A percentile compares a stretch with the other conserved stretches of the same genome.
phyloP scores from a whole-genome alignment of 1,140 invertebrate species.

The Steinernema khuongi region DNA sequence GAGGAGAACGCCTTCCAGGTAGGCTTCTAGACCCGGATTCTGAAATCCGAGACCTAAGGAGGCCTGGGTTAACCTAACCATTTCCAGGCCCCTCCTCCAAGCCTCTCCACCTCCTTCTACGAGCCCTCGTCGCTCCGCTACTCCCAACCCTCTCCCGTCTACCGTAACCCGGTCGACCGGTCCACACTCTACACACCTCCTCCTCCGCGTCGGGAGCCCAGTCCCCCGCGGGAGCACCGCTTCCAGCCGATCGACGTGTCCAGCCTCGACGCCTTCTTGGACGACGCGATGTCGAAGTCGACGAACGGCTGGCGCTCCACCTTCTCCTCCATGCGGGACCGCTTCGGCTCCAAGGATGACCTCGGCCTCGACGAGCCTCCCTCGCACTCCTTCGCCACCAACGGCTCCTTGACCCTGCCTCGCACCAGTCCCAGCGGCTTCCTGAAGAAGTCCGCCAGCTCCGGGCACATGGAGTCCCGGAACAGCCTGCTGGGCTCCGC shows the following conservation, averaged over 20 bases:
- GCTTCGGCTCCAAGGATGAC: constrained; percentile 17
- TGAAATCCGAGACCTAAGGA: too few species aligned
- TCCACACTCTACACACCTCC: neutral
- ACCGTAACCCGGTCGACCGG: neutral
- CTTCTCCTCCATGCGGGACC: constrained; percentile 30
- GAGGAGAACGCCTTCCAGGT: neutral
- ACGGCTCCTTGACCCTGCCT: constrained; percentile 30
- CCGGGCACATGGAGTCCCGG: constrained; percentile 36
- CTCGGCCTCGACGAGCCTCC: neutral
- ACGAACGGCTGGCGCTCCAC: constrained; percentile 30
- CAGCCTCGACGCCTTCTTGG: neutral
- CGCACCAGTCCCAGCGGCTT: constrained; percentile 21
- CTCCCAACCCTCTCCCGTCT: neutral
- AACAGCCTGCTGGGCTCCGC: constrained; percentile 34
- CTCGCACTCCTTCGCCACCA: constrained; percentile 24
- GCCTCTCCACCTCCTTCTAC: constrained; percentile 8
- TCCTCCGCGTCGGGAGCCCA: neutral
- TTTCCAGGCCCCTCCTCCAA: neutral
- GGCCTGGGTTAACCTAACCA: too few species aligned
- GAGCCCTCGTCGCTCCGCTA: neutral
- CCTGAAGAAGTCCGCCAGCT: constrained; percentile 31
- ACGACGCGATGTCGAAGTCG: constrained; percentile 34
- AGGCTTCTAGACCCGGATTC: too few species aligned
- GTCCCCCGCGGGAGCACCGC: neutral
- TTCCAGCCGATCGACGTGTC: neutral